Base-by-base conservation (phyloP, 2,113 vertebrate genomes). In the Anoplopoma fimbria region DNA sequence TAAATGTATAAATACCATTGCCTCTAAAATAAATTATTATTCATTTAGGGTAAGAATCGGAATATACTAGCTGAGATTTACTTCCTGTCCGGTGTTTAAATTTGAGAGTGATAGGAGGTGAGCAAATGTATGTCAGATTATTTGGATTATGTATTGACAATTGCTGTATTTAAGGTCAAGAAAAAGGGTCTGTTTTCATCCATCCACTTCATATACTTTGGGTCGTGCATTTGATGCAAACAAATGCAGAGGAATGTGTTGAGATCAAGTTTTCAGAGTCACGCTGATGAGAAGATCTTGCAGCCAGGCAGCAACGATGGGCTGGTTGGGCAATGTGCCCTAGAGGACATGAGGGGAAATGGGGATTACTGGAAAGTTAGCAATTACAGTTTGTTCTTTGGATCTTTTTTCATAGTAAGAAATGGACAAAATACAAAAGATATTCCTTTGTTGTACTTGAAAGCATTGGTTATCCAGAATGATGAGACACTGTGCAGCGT, bases 261-360 rank as follows among this genome's bases (percentile, higher is more conserved):
- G 19, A 12, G 60, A 31, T 85, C 17, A 69, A 38, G 9, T 75
- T 75, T 74, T 62, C 62, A 33, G 33, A 65, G 64, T 79, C 49
- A 65, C 40, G 25, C 31, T 57, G 49, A 75, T 67, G 65, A 57
- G 61, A 61, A 40, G 21, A 58, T 31, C 38, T 53, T 77, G 42
- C 6, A 49, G 29, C 25, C 58, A 49, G 62, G 34, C 15, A 42
- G 34, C 51, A n/a, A 29, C 36, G 45, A 69, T 6, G 7, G 61
- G 19, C 42, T 70, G 55, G 36, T 74, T 34, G 36, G 60, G 21
- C 58, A 53, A 36, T 14, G 21, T n/a, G 45, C 19, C 71, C 45
- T 55, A 9, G 21, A 83, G 70, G 51, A 84, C 51, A 61, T 13
- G 10, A 4, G 27, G 38, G 21, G 6, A 25, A 57, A 72, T 25